Evolutionary conservation across 2,797 vertebrate genomes (phyloP), one percentile per base, ranked within the genome.

Genomic region (Orestias chungarensis): DNA sequence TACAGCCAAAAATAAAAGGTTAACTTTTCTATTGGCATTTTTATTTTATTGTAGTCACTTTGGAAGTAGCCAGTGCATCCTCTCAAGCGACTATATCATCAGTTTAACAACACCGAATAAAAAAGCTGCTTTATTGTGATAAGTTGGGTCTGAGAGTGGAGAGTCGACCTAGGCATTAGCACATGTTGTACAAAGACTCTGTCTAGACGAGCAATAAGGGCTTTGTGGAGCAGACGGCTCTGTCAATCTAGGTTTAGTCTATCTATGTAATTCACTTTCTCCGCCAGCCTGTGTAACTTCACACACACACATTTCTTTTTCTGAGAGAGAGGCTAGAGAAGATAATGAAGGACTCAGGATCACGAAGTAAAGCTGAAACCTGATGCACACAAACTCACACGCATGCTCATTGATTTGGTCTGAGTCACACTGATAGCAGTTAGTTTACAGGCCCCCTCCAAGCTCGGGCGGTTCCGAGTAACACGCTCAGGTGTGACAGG

Each of bases 121-220:
- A 67, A 38, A 23, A 49, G 65, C 46, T 67, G 29, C 31, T 49
- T 49, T 2, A n/a, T 25, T 35, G 7, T 70, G 38, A 42, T 3
- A 7, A 15, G 18, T 46, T 61, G 38, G 59, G 52, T 75, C 18
- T 44, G 31, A 10, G 20, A 33, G 8, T n/a, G 12, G 11, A 42
- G 55, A 70, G 44, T 40, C 54, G 66, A 79, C 47, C 64, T 40
- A 9, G 33, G 35, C 43, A 15, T 61, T 73, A 50, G 70, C 68
- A 49, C 61, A 43, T 47, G 79, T 64, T 62, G 54, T 64, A 49
- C 27, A 43, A 67, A 73, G 55, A 59, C 64, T 77, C 66, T 50
- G 82, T 84, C 82, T 80, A 76, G 75, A 81, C 70, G 2, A 70
- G 17, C 73, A 73, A 84, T 79, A 74, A 76, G 38, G 59, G 35